phyloP scores from a whole-genome alignment of 1,140 invertebrate genomes.

The Akabosia matsudoensis region DNA sequence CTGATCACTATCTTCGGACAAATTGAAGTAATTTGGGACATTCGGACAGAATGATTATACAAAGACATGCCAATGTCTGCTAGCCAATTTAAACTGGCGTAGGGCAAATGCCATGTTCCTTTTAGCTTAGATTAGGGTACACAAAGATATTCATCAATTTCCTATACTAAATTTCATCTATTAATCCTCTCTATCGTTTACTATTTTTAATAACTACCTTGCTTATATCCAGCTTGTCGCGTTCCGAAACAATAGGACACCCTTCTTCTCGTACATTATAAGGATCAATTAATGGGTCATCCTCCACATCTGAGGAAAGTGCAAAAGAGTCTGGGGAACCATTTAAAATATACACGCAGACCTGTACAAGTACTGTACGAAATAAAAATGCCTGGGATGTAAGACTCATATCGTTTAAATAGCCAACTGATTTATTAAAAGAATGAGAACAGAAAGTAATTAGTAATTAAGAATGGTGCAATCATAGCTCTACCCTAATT shows the following conservation, averaged over 20 bases:
- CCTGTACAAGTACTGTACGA: no score
- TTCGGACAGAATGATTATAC: constrained; percentile 14
- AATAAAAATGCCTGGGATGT: no score
- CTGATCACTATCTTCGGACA: background rate
- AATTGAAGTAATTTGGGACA: constrained; percentile 19
- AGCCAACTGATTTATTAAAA: no score
- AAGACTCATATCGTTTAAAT: no score
- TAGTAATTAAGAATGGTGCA: no score
- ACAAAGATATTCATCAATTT: background rate
- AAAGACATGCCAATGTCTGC: constrained; percentile 28
- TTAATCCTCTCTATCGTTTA: background rate
- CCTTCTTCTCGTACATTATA: constrained; percentile 1
- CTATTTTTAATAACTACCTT: background rate
- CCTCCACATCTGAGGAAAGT: no score
- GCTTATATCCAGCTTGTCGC: background rate
- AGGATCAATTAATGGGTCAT: no score
- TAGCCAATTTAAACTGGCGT: constrained; percentile 27
- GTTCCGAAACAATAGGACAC: background rate
- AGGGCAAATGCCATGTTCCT: constrained; percentile 20
- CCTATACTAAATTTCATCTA: background rate
- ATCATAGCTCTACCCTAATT: no score
- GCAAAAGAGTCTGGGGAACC: background rate
- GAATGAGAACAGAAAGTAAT: no score
- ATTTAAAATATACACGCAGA: background rate
- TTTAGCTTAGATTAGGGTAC: background rate